phyloP scores from a whole-genome alignment of 2,113 vertebrate species.

The human region GRCh38 chr2:233943501-233944000 shows the following conservation, averaged over 20 bases:
- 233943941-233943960: neutral
- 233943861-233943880: neutral
- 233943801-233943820: neutral
- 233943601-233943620: neutral
- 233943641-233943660: neutral
- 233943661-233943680: neutral
- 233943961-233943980: neutral
- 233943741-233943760: neutral
- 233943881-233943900: neutral
- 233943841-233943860: neutral
- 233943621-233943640: neutral
- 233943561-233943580: neutral
- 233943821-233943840: neutral
- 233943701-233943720: neutral
- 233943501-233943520: no score
- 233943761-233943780: neutral
- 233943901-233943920: neutral
- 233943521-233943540: fast-evolving
- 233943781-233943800: neutral
- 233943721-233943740: neutral
- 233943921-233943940: neutral
- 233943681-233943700: neutral
- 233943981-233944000: neutral
- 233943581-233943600: neutral
- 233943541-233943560: neutral